Evolutionary conservation across 2,113 vertebrate species (phyloP), one percentile per base, ranked within the genome.

Genomic region (Misgurnus anguillicaudatus): DNA sequence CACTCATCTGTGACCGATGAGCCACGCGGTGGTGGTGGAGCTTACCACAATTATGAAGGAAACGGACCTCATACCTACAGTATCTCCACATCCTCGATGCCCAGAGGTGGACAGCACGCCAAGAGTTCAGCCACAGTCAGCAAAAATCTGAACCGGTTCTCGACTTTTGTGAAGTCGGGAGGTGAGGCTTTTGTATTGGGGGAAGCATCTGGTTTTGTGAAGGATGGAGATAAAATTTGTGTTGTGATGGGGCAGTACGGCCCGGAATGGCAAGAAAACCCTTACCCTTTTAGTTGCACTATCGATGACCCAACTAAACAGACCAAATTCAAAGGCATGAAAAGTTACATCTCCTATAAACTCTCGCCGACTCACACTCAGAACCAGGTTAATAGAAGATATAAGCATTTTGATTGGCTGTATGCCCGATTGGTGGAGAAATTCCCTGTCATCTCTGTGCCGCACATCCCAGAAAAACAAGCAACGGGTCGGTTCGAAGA

Each of bases 281-380:
- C 97, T 0, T 98, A 98, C 79, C 97, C 96, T 0, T 99, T 99
- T 87, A 80, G 89, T 55, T 99, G 97, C 83, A 92, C 95, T 31
- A 98, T 99, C 0, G 97, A 99, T 24, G 96, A 99, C 85, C 98
- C 98, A 68, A 99, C 97, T 57, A 99, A 99, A 80, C 97, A 98
- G 92, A 99, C 97, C 66, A 99, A 99, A 88, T 99, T 99, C 90
- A 99, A 99, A 82, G 98, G 98, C 67, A 99, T 99, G 97, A 99
- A 99, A 84, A 99, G 97, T 75, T 99, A 98, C 88, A 99, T 99
- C 0, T 94, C 97, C 9, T 99, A 99, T 85, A 97, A 96, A 87
- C 89, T 99, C 89, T 95, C 97, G 6, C 93, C 97, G 48, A 97
- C 94, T 0, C 95, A 98, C 90, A 98, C 95, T 0, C 94, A 95